These are phyloP conservation scores for Frankliniella fusca DNA, from an alignment of 2,888 invertebrate genomes.

Conservation along the genomic window DNA sequence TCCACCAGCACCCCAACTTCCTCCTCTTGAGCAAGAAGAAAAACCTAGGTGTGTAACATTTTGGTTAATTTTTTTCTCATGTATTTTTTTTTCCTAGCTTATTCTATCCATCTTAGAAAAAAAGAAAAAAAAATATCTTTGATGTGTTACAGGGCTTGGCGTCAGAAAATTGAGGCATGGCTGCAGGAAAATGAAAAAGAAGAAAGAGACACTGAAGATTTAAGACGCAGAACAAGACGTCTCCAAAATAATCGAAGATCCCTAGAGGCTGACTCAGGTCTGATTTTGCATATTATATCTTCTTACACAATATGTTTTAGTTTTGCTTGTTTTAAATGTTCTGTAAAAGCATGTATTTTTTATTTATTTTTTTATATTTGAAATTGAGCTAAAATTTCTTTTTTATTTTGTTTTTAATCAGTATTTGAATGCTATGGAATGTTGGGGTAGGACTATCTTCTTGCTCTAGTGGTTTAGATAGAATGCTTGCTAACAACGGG, in stretches of 20 bases:
- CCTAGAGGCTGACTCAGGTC: slow-evolving; percentile 81
- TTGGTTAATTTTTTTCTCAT: background rate
- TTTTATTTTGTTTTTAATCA: background rate
- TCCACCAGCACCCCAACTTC: slow-evolving; percentile 44
- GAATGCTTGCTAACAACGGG: no score
- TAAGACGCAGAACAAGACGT: slow-evolving; percentile 61
- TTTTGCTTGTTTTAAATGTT: background rate
- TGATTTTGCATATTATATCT: slow-evolving; percentile 22
- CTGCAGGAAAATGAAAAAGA: slow-evolving; percentile 79
- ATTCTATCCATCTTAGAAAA: no score
- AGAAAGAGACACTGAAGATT: slow-evolving; percentile 67
- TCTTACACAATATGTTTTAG: slow-evolving; percentile 27
- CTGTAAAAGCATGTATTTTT: background rate
- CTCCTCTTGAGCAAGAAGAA: slow-evolving; percentile 50
- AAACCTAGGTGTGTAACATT: slow-evolving; percentile 56
- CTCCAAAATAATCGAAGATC: slow-evolving; percentile 69
- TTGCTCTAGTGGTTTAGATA: no score
- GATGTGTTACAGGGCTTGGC: slow-evolving; percentile 63
- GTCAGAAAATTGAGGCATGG: slow-evolving; percentile 89
- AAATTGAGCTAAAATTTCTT: background rate
- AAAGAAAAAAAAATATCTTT: background rate
- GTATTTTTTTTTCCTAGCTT: background rate
- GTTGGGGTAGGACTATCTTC: no score
- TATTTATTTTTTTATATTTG: background rate
- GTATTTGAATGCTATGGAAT: no score